Evolutionary conservation across 1,140 invertebrate species (phyloP).

Genomic region (Venustaconcha ellipsiformis): DNA sequence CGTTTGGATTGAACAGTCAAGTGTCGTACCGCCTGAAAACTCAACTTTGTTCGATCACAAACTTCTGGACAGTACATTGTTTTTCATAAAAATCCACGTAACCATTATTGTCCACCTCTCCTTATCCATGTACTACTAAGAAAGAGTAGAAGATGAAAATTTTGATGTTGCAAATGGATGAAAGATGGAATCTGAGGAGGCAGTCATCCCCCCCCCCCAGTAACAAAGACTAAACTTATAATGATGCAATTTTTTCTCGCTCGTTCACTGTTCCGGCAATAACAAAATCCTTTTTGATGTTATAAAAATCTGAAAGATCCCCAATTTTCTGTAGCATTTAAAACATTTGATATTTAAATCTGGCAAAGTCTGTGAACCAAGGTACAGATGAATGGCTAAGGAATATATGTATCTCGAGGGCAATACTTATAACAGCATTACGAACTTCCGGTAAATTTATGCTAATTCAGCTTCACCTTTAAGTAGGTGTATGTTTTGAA

Average conservation of each 20-base stretch:
- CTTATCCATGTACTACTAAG: neutral
- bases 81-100: conserved; percentile 2
- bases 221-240: conserved; percentile 10
- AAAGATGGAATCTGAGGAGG: conserved; percentile 12
- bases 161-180: conserved; percentile 7
- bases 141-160: conserved; percentile 4
- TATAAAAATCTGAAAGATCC: conserved; percentile 6
- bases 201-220: conserved; percentile 8
- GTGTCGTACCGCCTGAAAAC: conserved; percentile 6
- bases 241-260: conserved; percentile 6
- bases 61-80: conserved; percentile 6
- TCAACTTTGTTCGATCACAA: neutral
- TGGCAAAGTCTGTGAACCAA: conserved; percentile 4
- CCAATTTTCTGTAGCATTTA: conserved; percentile 15
- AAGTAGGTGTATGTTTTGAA: conserved; percentile 1
- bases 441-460: conserved; percentile 5
- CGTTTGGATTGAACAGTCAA: neutral
- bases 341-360: conserved; percentile 6
- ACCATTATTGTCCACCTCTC: neutral
- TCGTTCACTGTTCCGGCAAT: conserved; percentile 3
- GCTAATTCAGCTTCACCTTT: conserved; percentile 24
- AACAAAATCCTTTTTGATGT: conserved; percentile 14
- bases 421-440: conserved; percentile 6
- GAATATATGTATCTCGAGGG: conserved; percentile 23
- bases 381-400: conserved; percentile 16